A percentile compares a stretch with the other conserved stretches of the same genome.
Conservation (phyloP, 2,113 vertebrate genomes). For the Xiphias gladius region DNA sequence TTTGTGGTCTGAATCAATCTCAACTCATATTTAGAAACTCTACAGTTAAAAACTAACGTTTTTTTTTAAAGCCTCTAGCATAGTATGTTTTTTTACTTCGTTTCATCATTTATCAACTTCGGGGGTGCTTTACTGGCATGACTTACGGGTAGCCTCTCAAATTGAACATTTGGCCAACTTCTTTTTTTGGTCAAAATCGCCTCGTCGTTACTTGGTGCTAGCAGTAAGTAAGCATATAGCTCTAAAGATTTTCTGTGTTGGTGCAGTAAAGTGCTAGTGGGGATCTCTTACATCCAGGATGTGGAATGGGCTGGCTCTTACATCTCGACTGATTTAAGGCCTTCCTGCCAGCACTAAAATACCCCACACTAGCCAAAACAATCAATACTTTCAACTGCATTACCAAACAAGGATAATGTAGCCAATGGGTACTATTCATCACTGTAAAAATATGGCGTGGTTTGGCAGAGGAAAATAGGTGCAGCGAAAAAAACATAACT, state of each 20-base stretch:
- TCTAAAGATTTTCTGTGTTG: background rate
- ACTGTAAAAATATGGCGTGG: background rate
- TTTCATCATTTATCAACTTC: background rate
- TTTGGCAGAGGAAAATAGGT: background rate
- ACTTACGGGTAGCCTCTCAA: background rate
- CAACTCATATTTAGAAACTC: constrained; percentile 35
- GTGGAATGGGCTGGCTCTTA: background rate
- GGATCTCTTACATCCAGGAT: background rate
- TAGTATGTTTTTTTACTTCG: background rate
- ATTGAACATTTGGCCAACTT: too few species aligned
- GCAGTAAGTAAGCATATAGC: background rate
- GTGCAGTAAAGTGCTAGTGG: constrained; percentile 1
- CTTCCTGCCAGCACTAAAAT: constrained; percentile 27
- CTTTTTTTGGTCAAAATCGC: background rate
- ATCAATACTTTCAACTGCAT: constrained; percentile 28
- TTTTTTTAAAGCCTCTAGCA: background rate
- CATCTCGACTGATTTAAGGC: constrained; percentile 11
- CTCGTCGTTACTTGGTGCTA: background rate
- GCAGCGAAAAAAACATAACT: background rate
- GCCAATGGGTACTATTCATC: constrained; percentile 1
- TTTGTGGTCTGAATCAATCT: constrained; percentile 29
- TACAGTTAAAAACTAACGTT: background rate
- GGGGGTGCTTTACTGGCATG: background rate
- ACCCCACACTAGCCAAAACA: constrained; percentile 26
- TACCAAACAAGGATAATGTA: background rate